phyloP scores from a whole-genome alignment of 53 echinoderm and acorn worm genomes.

The Antedon mediterranea region DNA sequence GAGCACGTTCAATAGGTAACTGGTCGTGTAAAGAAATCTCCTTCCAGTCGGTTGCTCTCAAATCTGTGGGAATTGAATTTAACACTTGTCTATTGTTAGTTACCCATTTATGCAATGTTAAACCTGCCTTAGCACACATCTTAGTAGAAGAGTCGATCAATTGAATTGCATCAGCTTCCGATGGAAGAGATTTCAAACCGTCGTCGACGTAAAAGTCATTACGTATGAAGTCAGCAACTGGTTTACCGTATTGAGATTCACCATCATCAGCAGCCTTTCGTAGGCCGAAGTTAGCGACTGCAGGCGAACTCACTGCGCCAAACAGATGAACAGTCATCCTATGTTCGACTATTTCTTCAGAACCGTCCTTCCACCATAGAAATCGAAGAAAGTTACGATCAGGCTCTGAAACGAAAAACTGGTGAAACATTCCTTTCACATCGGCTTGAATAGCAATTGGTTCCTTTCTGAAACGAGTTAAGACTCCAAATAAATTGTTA shows the following conservation, averaged over 20 bases:
- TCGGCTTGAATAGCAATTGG: not conserved
- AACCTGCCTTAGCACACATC: not conserved
- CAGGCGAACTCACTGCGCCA: not conserved
- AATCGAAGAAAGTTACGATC: conserved; percentile 40
- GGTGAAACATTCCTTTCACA: conserved; percentile 35
- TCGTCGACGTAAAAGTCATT: too few species aligned
- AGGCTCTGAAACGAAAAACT: conserved; percentile 14
- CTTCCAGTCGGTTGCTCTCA: not conserved
- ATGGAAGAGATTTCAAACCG: too few species aligned
- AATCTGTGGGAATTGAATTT: too few species aligned
- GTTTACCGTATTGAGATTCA: not conserved
- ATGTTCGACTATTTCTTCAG: too few species aligned
- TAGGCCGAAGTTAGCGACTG: not conserved
- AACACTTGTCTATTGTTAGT: too few species aligned
- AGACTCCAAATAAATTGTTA: too few species aligned
- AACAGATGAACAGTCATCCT: not conserved
- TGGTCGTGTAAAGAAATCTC: not conserved
- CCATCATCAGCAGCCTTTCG: not conserved
- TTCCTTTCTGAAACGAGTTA: too few species aligned
- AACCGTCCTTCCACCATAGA: conserved; percentile 36
- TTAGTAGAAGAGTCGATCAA: too few species aligned
- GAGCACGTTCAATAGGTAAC: not conserved
- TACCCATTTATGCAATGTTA: not conserved
- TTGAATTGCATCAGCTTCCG: too few species aligned
- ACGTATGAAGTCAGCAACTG: too few species aligned